Evolutionary conservation across 1,140 invertebrate species (phyloP).

Genomic region (Amyelois transitella): DNA sequence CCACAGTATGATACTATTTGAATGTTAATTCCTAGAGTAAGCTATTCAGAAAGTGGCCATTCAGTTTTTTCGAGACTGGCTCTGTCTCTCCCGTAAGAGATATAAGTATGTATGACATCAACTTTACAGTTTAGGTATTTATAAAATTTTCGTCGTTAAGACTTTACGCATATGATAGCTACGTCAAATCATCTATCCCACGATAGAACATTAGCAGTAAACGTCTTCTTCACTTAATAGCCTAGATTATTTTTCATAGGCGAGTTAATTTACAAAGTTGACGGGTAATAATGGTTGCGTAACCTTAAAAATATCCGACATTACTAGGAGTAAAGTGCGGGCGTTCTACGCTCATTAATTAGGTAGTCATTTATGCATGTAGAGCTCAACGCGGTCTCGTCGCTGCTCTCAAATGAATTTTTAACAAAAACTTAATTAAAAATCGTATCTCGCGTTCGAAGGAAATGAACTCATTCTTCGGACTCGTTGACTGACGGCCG

Average conservation of each 20-base stretch:
- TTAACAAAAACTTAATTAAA: conserved; percentile 74
- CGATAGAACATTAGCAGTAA: not conserved
- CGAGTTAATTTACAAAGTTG: conserved; percentile 46
- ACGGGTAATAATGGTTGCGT: conserved; percentile 24
- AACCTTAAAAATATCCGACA: conserved; percentile 38
- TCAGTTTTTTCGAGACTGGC: too few relatives aligned
- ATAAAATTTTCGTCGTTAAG: too few relatives aligned
- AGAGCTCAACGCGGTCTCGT: conserved; percentile 33
- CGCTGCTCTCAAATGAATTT: conserved; percentile 63
- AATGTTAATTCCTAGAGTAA: too few relatives aligned
- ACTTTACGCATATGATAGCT: too few relatives aligned
- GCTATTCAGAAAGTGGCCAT: too few relatives aligned
- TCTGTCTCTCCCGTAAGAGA: too few relatives aligned
- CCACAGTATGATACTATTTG: too few relatives aligned
- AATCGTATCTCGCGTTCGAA: conserved; percentile 68
- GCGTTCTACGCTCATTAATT: conserved; percentile 56
- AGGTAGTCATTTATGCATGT: conserved; percentile 37
- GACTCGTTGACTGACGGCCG: conserved; percentile 54
- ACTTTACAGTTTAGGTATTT: not conserved
- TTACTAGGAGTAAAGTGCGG: conserved; percentile 38
- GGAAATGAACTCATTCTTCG: conserved; percentile 72
- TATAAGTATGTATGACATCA: too few relatives aligned
- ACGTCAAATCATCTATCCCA: not conserved
- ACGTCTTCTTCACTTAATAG: not conserved
- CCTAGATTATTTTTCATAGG: conserved; percentile 1